Evolutionary conservation across 2,113 vertebrate genomes (phyloP).

Genomic region (Charina bottae): DNA sequence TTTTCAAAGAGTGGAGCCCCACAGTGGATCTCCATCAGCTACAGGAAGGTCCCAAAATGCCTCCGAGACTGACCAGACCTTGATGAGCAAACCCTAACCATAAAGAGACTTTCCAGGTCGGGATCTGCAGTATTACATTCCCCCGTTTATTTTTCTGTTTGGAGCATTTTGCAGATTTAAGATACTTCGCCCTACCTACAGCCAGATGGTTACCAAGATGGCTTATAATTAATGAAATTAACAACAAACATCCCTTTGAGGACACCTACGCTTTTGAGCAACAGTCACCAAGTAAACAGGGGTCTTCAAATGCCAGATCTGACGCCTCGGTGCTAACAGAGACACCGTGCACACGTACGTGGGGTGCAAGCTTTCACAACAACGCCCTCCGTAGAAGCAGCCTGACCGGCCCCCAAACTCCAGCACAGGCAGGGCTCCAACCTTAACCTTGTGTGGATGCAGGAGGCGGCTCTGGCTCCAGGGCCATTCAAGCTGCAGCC

Average conservation of each 20-base stretch:
- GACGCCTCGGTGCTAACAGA: neutral
- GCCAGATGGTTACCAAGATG: neutral
- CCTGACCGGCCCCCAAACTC: neutral
- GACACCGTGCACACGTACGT: accelerated
- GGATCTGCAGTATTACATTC: neutral
- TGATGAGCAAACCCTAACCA: neutral
- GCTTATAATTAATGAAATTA: neutral
- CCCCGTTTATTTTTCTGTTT: neutral
- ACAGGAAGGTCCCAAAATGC: neutral
- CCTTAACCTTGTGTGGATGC: neutral
- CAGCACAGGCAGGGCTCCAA: neutral
- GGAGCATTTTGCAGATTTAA: neutral
- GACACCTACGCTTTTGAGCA: neutral
- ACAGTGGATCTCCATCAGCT: neutral
- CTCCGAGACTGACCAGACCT: neutral
- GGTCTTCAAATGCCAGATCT: neutral
- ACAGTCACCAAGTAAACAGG: neutral
- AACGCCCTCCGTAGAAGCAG: accelerated
- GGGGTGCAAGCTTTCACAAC: neutral
- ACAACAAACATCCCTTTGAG: neutral
- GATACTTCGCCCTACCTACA: neutral
- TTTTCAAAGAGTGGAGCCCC: neutral
- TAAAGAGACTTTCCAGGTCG: neutral
- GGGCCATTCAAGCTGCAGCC: neutral
- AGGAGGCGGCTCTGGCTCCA: too few species aligned